A percentile compares a stretch with the other conserved stretches of the same genome.
phyloP scores from a whole-genome alignment of 2,888 invertebrate species.

The Protophormia terraenovae region DNA sequence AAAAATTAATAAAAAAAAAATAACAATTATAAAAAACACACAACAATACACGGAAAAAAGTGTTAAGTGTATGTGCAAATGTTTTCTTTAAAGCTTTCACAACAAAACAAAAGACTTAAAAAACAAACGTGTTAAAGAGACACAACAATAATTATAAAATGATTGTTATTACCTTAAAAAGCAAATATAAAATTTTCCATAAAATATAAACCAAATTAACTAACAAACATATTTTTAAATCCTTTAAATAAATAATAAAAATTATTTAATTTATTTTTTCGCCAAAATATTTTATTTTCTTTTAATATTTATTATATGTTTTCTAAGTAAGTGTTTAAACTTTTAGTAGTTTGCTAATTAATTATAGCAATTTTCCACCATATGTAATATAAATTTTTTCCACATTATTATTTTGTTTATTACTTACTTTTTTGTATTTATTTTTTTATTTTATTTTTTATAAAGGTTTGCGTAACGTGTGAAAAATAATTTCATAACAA shows the following conservation, averaged over 20 bases:
- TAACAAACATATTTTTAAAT: too few relatives aligned
- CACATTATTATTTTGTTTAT: background rate
- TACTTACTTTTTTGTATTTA: background rate
- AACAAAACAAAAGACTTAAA: conserved; percentile 8
- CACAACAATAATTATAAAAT: background rate
- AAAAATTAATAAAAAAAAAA: background rate
- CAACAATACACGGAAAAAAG: background rate
- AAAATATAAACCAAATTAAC: too few relatives aligned
- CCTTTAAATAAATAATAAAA: too few relatives aligned
- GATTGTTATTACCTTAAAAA: background rate
- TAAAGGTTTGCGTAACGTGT: conserved; percentile 65
- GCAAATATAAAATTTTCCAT: background rate
- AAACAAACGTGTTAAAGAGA: background rate
- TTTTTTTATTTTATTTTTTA: too few relatives aligned
- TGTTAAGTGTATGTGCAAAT: background rate
- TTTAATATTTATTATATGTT: background rate
- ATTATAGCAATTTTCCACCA: conserved; percentile 41
- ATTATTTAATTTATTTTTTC: background rate
- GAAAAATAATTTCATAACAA: conserved; percentile 60
- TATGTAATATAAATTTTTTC: conserved; percentile 6
- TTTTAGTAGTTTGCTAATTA: conserved; percentile 27
- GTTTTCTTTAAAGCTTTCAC: conserved; percentile 23
- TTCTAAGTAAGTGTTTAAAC: conserved; percentile 15
- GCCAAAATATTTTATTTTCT: background rate
- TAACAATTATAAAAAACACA: conserved; percentile 5